Evolutionary conservation across 2,888 invertebrate species (phyloP), one percentile per base, ranked within the genome.

Genomic region (Archips xylosteana): DNA sequence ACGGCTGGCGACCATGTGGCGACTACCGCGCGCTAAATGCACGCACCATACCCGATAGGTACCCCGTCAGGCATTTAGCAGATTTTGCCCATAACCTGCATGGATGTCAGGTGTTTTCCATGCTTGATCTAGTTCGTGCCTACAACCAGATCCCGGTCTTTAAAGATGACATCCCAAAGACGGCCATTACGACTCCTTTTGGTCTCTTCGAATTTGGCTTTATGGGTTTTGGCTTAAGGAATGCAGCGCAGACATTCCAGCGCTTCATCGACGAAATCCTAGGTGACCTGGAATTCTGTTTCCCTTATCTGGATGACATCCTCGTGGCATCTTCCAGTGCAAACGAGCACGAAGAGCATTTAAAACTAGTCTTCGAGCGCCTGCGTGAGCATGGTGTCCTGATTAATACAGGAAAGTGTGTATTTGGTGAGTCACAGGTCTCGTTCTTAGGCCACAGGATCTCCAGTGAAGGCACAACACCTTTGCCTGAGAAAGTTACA

Each of bases 191-290:
- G 15, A 54, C 54, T 5, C 54, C 54, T 15, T 54, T 54, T 23
- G 54, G 54, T 10, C 54, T 54, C 23, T 54, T 54, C 9, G 54
- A 54, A 23, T 54, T 61, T 61, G n/a, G 61, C n/a, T 61, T 61
- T 13, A 61, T 61, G 61, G 39, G 36, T 9, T 61, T 61, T 61
- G 61, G 61, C 3, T 61, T 61, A 36, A 13, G 61, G n/a, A 61
- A 61, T 32, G 61, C 61, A 10, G 61, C 36, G 5, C 61, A 61
- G 36, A 61, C 61, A 23, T 64, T 65, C 36, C 66, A 66, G 51
- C 66, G 66, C 36, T 69, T 60, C 60, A 61, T 69, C 57, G 47
- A 60, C 34, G 62, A 62, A n/a, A 63, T 70, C 51, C n/a, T 63
- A 42, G 61, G 62, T 39, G 70, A 61, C 62, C 36, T 70, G 54